Evolutionary conservation across 2,888 invertebrate species (phyloP), one percentile per base, ranked within the genome.

Genomic region (Argyresthia albistria): DNA sequence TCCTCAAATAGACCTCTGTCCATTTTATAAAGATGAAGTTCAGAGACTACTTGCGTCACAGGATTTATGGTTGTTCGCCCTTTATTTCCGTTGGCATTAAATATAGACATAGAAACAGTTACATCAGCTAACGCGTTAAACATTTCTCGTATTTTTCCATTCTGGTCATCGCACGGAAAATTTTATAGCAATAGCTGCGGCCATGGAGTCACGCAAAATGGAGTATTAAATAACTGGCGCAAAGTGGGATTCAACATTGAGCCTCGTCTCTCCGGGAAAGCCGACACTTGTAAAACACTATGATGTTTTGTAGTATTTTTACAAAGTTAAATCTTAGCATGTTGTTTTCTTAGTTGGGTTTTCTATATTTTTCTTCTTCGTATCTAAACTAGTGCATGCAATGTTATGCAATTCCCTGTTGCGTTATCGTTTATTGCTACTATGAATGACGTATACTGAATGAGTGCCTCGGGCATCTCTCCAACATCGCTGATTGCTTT

Each of bases 401-500:
- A 25, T 35, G 47, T 47, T 47, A 47, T 47, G 47, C 47, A 47
- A 47, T 25, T 25, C 25, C n/a, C 12, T 35, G 48, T 36, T n/a
- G 9, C 36, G 25, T 25, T 9, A 48, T 37, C 15, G 36, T 48
- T 25, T 48, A 48, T 37, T 37, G 48, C 14, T 14, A 12, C 57
- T 56, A 60, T 77, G 77, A 80, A 79, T 76, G 73, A 72, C 66
- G 64, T 64, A 52, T 57, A 43, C 56, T 76, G 69, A 76, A 74
- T 75, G 75, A 65, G 60, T 58, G 64, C 57, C 58, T 54, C 62
- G 60, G 57, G 59, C 59, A 50, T 49, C 35, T 25, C 10, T 67
- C 77, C 80, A 80, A 70, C 62, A 55, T 55, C 56, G 54, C 61
- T 64, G 69, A 75, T 78, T 67, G 67, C 73, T 73, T 73, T 74